Conservation (phyloP, 2,113 vertebrate genomes). For the Sigmodon hispidus region DNA sequence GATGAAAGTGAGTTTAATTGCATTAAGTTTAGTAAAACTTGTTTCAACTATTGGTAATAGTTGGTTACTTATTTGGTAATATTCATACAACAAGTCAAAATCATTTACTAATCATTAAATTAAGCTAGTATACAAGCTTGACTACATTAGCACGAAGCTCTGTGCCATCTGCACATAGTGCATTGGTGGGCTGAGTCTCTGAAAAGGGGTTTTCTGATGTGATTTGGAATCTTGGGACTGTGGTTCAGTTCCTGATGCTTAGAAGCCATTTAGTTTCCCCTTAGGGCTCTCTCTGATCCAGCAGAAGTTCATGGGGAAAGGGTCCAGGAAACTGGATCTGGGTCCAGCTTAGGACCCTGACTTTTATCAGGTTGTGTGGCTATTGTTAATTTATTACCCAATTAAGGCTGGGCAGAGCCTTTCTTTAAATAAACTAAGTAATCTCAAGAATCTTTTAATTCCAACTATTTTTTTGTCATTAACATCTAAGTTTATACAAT, state of each 20-base stretch:
- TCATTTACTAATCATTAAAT: neutral
- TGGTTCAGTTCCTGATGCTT: neutral
- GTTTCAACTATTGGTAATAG: neutral
- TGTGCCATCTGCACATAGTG: neutral
- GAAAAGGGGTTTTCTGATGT: neutral
- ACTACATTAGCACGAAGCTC: neutral
- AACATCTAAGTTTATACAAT: neutral
- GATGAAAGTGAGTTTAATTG: neutral
- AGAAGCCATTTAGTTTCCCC: slow-evolving; percentile 46
- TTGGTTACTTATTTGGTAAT: slow-evolving; percentile 18
- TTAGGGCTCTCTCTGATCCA: neutral
- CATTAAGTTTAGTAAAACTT: neutral
- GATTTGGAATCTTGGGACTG: neutral
- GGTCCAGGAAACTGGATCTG: no score
- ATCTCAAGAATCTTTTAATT: neutral
- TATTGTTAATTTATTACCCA: neutral
- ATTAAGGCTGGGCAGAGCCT: neutral
- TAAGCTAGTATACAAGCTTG: neutral
- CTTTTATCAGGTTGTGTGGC: neutral
- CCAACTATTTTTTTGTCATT: neutral
- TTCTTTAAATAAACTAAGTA: neutral
- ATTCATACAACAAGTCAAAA: neutral
- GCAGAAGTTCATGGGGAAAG: neutral
- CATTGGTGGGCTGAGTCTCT: neutral
- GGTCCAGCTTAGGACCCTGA: neutral